Percentiles rank a stretch among this genome's conserved stretches.
Conservation (phyloP, 2,113 vertebrate genomes). For the Pycnonotus jocosus region DNA sequence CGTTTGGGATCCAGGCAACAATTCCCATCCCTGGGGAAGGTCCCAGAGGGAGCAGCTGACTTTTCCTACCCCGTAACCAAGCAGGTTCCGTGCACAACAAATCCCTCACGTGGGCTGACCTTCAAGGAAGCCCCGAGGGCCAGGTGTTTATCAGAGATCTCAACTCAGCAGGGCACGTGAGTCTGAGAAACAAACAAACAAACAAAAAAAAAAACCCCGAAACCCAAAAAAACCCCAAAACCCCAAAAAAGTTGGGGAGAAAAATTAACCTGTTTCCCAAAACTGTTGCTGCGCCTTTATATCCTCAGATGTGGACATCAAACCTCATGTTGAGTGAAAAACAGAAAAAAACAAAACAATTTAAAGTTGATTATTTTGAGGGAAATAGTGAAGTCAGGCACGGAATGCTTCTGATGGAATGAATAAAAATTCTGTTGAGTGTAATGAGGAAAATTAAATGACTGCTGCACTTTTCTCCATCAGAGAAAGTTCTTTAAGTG, state of each 20-base stretch:
- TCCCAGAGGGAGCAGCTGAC: not conserved
- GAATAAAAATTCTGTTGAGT: not conserved
- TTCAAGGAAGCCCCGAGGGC: not conserved
- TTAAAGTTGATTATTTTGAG: not conserved
- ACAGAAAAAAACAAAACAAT: not conserved
- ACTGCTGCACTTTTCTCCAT: not conserved
- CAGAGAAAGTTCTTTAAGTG: not conserved
- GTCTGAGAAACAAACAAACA: not conserved
- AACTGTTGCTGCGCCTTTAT: not conserved
- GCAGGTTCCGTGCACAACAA: not conserved
- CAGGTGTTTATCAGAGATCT: not conserved
- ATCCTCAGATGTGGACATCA: not conserved
- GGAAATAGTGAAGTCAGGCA: not conserved
- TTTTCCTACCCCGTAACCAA: not conserved
- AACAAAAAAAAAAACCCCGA: not conserved
- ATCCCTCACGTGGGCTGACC: not conserved
- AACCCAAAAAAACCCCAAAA: not conserved
- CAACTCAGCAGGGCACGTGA: not conserved
- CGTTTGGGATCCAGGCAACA: not conserved
- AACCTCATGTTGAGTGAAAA: not conserved
- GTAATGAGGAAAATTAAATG: not conserved
- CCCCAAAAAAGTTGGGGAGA: accelerated
- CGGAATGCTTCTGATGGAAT: not conserved
- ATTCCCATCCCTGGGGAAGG: not conserved
- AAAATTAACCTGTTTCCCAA: not conserved